Percentiles rank a stretch among this genome's conserved stretches.
phyloP scores from a whole-genome alignment of 2,797 vertebrate genomes.

The Clarias platycephalus region DNA sequence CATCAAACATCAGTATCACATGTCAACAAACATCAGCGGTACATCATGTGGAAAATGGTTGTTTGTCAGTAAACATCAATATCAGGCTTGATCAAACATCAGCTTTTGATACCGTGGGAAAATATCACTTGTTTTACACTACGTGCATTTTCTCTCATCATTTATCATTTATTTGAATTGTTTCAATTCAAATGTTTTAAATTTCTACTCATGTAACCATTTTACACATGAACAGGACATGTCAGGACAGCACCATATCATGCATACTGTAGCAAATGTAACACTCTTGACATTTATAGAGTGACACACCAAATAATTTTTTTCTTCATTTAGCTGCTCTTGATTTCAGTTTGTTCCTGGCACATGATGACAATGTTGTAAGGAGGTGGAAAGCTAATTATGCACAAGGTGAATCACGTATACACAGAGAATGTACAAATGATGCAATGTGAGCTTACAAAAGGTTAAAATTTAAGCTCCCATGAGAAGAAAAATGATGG shows the following conservation, averaged over 20 bases:
- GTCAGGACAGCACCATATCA: neutral
- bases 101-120: constrained; percentile 17
- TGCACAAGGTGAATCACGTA: neutral
- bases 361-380: constrained; percentile 26
- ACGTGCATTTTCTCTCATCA: neutral
- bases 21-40: neutral
- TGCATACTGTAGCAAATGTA: constrained; percentile 2
- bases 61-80: constrained; percentile 31
- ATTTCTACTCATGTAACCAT: neutral
- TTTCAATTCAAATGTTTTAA: neutral
- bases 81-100: constrained; percentile 12
- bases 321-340: constrained; percentile 1
- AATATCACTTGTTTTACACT: constrained; percentile 16
- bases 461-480: constrained; percentile 38
- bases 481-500: constrained; percentile 33
- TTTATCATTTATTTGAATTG: neutral
- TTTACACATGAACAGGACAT: neutral
- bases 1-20: constrained; percentile 2
- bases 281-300: constrained; percentile 23
- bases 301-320: neutral
- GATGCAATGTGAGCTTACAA: constrained; percentile 23
- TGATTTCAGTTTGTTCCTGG: constrained; percentile 26
- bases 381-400: constrained; percentile 18
- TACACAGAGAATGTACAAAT: constrained; percentile 30
- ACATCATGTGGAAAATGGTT: constrained; percentile 9